Evolutionary conservation across 2,797 vertebrate species (phyloP).

Genomic region (Megalops cyprinoides): DNA sequence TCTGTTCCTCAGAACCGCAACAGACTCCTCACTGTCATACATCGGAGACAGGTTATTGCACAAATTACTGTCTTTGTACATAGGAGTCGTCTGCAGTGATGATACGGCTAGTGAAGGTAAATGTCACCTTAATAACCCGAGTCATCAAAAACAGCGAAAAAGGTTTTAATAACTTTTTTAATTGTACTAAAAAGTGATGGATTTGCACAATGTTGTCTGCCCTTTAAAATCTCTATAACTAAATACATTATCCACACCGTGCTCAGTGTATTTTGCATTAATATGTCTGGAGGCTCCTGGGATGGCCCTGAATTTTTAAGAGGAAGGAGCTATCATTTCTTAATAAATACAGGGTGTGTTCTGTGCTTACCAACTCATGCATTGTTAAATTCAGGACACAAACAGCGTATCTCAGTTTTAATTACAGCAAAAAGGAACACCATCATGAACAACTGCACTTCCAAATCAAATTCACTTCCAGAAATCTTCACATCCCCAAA

Average conservation of each 20-base stretch:
- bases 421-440: not conserved
- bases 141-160: no score
- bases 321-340: not conserved
- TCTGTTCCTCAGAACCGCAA: slow-evolving; percentile 13
- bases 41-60: slow-evolving; percentile 20
- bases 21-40: not conserved
- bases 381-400: not conserved
- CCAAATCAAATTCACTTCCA: not conserved
- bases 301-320: not conserved
- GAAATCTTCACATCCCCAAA: not conserved
- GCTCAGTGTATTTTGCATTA: not conserved
- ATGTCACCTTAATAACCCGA: no score
- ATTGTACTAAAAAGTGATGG: not conserved
- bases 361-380: not conserved
- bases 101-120: no score
- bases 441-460: not conserved
- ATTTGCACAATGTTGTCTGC: not conserved
- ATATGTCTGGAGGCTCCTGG: not conserved
- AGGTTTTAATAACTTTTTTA: not conserved
- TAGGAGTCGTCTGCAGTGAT: not conserved
- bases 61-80: slow-evolving; percentile 24
- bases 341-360: not conserved
- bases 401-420: not conserved
- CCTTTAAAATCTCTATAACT: no score
- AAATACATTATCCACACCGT: not conserved